Conservation (phyloP, 2,797 vertebrate species). For the Hirundo rustica region DNA sequence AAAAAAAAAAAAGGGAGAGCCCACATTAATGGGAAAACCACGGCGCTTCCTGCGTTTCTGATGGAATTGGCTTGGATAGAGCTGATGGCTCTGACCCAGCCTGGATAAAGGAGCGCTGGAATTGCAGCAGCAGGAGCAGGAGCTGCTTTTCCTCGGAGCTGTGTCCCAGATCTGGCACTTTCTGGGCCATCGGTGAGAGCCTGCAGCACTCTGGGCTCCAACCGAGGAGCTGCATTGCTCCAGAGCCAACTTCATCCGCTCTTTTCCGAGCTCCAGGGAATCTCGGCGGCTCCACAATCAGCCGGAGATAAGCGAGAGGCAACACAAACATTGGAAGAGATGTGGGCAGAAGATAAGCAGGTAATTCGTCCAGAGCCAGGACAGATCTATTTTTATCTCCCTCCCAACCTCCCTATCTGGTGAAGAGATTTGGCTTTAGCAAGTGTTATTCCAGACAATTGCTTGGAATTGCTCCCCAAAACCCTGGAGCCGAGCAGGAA, state of each 20-base stretch:
- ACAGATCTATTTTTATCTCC: not conserved
- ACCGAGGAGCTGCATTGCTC: not conserved
- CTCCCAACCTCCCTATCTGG: not conserved
- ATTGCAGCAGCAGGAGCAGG: not conserved
- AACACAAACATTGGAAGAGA: not conserved
- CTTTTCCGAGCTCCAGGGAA: not conserved
- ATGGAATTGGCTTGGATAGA: not conserved
- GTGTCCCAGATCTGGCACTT: not conserved
- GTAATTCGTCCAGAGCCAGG: not conserved
- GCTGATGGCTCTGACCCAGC: not conserved
- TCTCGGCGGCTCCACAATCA: not conserved
- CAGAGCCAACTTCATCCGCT: not conserved
- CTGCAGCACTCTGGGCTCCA: not conserved
- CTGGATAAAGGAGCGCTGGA: not conserved
- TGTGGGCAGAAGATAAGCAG: not conserved
- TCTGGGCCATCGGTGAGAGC: not conserved
- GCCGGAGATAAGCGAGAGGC: not conserved
- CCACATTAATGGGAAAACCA: not conserved
- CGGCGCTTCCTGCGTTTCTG: not conserved
- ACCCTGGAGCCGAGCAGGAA: not conserved
- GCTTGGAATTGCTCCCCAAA: slow-evolving; percentile 3
- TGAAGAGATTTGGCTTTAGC: not conserved
- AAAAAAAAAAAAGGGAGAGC: not conserved
- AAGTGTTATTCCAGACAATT: not conserved
- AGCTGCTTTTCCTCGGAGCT: not conserved